Evolutionary conservation across 2,888 invertebrate genomes (phyloP).

Genomic region (Leucozona laternaria): DNA sequence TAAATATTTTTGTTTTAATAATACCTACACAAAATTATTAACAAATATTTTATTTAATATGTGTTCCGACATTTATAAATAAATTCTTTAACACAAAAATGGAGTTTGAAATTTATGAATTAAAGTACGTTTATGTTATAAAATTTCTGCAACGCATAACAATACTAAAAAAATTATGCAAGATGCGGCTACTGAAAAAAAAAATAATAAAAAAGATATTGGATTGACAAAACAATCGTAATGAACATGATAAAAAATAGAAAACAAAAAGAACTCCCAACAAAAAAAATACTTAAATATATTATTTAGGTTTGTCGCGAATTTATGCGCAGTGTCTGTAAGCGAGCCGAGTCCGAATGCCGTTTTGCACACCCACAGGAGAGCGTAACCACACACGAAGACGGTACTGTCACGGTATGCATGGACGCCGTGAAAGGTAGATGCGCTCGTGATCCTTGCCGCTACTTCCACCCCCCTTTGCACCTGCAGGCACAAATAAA

Average conservation of each 20-base stretch:
- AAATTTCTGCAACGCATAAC: slow-evolving; percentile 62
- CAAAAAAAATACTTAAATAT: slow-evolving; percentile 75
- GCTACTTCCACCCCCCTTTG: slow-evolving; percentile 99
- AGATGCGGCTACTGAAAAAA: slow-evolving; percentile 54
- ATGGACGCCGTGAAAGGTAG: slow-evolving; percentile 99
- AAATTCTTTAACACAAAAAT: slow-evolving; percentile 52
- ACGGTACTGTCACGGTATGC: slow-evolving; percentile 99
- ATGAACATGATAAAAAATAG: slow-evolving; percentile 63
- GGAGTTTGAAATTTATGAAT: slow-evolving; percentile 45
- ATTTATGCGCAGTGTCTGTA: slow-evolving; percentile 99
- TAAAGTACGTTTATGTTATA: slow-evolving; percentile 37
- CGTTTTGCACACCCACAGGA: slow-evolving; percentile 99
- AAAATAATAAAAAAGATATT: slow-evolving; percentile 38
- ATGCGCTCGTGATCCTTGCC: slow-evolving; percentile 99
- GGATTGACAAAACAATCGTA: slow-evolving; percentile 48
- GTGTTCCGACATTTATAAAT: slow-evolving; percentile 68
- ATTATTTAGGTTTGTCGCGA: slow-evolving; percentile 96
- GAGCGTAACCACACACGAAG: slow-evolving; percentile 97
- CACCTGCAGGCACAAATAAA: slow-evolving; percentile 99
- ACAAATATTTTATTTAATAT: slow-evolving; percentile 74
- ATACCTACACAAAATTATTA: slow-evolving; percentile 45
- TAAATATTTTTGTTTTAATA: slow-evolving; percentile 45
- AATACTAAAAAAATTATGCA: slow-evolving; percentile 65
- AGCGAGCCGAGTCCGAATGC: slow-evolving; percentile 98
- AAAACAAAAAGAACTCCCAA: slow-evolving; percentile 69